Base-by-base conservation (phyloP, 2,888 invertebrate species). In the Cerceris ruficornis region DNA sequence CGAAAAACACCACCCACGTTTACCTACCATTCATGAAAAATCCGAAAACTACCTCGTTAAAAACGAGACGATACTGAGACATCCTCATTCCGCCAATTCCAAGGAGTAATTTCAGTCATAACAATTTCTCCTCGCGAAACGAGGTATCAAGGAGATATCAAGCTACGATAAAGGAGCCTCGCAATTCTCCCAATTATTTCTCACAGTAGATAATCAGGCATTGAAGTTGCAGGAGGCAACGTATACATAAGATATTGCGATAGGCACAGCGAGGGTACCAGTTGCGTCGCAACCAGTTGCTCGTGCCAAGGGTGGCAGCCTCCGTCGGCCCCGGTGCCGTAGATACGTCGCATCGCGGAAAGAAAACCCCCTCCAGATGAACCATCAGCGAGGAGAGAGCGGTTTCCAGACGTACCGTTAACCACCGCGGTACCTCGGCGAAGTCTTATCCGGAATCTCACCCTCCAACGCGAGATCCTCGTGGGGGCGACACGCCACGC, bases 251-350 rank as follows among this genome's bases (percentile, higher is more conserved):
- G 2, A 28, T 28, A 72, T 69, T 39, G 8, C 50, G 68, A 50
- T 69, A 68, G 66, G 46, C 60, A 59, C 58, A 66, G 43, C 58
- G 65, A 65, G 55, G 67, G 69, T 84, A 89, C 89, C 86, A 88
- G 89, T 90, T 89, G 89, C 89, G 87, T 87, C 86, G 85, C 89
- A 88, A 90, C 90, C 85, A 89, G 90, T 90, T 90, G 89, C 90
- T 87, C 72, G 64, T 69, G 50, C 43, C 14, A 46, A 62, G 62
- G 70, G 28, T 72, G 60, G 68, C 49, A n/a, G 65, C 54, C 62
- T 43, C 57, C 54, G 15, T 49, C n/a, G 43, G 28, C 28, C 4
- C 7, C 28, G 28, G 28, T 28, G 28, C 28, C 28, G 28, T 28
- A 28, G 28, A 28, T 28, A 42, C 9, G 75, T 64, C 41, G 39